Percentiles rank a stretch among this genome's conserved stretches.
These are phyloP conservation scores for Syndactyla subalaris DNA, from an alignment of 2,797 vertebrate genomes.

Conservation along the genomic window DNA sequence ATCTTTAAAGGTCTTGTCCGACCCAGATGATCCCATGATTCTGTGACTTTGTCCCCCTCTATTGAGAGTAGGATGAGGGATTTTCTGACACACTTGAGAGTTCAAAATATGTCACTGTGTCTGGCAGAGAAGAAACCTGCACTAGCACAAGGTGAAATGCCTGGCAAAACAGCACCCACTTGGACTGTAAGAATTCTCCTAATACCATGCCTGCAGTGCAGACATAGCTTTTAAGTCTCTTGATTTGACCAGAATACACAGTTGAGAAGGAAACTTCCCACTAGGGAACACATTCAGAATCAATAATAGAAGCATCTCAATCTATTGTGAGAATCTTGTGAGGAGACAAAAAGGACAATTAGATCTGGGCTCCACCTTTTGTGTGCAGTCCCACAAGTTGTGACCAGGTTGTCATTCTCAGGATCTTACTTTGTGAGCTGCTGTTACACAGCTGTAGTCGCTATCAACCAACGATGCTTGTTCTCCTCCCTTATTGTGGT, in stretches of 20 bases:
- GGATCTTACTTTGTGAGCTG: not conserved
- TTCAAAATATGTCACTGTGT: not conserved
- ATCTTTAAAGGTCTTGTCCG: not conserved
- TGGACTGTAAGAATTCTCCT: not conserved
- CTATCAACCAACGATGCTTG: not conserved
- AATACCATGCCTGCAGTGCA: not conserved
- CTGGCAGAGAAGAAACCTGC: not conserved
- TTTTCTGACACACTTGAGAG: not conserved
- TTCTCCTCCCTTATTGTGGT: not conserved
- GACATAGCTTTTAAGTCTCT: not conserved
- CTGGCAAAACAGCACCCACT: not conserved
- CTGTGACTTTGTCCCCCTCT: not conserved
- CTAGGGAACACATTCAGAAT: not conserved
- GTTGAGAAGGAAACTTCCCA: not conserved
- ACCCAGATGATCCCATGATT: not conserved
- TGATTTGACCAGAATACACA: not conserved
- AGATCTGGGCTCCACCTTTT: not conserved
- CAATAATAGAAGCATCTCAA: not conserved
- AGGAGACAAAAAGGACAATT: not conserved
- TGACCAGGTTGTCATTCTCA: not conserved
- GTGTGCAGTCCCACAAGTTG: not conserved
- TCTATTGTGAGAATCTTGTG: not conserved
- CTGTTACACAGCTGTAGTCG: fast-evolving
- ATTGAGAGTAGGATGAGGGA: not conserved
- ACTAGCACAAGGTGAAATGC: fast-evolving